phyloP scores from a whole-genome alignment of 2,888 invertebrate species.

The Dolichomitus sp. region DNA sequence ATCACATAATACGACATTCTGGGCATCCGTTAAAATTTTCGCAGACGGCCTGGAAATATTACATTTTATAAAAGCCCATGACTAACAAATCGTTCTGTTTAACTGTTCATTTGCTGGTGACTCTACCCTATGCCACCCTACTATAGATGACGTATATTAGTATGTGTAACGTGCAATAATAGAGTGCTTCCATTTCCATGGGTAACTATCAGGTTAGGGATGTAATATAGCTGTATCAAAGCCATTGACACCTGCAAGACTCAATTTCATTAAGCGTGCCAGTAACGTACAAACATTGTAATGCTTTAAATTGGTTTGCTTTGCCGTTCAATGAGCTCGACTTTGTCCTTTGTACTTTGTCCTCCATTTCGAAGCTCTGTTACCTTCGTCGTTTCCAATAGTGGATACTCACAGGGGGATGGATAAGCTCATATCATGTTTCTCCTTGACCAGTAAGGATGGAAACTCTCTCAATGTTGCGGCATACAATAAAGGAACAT shows the following conservation, averaged over 20 bases:
- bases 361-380: background rate
- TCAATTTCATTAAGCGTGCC: conserved; percentile 84
- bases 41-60: too few relatives aligned
- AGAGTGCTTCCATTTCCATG: conserved; percentile 38
- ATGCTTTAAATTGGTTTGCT: conserved; percentile 76
- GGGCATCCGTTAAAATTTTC: too few relatives aligned
- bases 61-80: too few relatives aligned
- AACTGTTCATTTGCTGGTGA: too few relatives aligned
- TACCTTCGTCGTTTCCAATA: background rate
- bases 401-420: background rate
- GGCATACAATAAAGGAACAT: background rate
- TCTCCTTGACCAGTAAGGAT: conserved; percentile 9
- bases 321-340: conserved; percentile 13
- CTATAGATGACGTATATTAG: conserved; percentile 3
- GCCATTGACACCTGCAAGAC: conserved; percentile 83
- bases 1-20: too few relatives aligned
- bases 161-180: conserved; percentile 15
- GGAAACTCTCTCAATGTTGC: background rate
- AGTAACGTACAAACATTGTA: conserved; percentile 81
- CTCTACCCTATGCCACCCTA: background rate
- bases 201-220: conserved; percentile 34
- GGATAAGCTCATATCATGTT: background rate
- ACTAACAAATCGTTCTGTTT: too few relatives aligned
- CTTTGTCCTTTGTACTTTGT: background rate
- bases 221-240: conserved; percentile 58